A percentile compares a stretch with the other conserved stretches of the same genome.
Evolutionary conservation across 2,797 vertebrate species (phyloP).

Genomic region (Australoheros facetus): DNA sequence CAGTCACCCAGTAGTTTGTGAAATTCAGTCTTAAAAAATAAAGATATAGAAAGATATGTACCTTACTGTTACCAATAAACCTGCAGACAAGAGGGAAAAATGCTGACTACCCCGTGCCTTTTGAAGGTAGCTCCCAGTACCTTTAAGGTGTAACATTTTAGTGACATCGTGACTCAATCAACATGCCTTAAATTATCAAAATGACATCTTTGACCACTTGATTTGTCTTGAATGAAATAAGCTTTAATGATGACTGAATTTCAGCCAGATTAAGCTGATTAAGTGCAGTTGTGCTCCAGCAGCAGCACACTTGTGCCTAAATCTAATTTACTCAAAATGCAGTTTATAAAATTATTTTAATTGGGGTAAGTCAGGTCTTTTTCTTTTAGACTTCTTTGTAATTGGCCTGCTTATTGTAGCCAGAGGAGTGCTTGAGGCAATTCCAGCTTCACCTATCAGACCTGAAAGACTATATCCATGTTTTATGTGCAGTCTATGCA

Average conservation of each 20-base stretch:
- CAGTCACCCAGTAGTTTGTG: too few relatives aligned
- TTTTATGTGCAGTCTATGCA: neutral
- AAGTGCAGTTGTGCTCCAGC: neutral
- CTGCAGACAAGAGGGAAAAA: neutral
- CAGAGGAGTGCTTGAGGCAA: neutral
- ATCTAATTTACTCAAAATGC: too few relatives aligned
- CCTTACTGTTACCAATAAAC: neutral
- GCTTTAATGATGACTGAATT: neutral
- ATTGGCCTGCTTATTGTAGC: neutral
- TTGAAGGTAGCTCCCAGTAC: neutral
- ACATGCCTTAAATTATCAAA: fast-evolving
- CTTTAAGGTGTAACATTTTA: too few relatives aligned
- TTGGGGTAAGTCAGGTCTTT: neutral
- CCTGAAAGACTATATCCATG: neutral
- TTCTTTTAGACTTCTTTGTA: neutral
- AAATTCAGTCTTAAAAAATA: neutral
- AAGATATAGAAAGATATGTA: neutral
- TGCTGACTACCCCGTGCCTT: neutral
- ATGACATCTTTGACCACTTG: neutral
- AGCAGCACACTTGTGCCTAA: too few relatives aligned
- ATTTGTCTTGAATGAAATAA: neutral
- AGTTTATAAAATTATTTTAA: too few relatives aligned
- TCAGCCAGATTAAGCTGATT: neutral
- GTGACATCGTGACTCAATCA: neutral
- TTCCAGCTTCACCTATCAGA: neutral